phyloP scores from a whole-genome alignment of 2,113 vertebrate genomes.

The Ramphastos sulfuratus region DNA sequence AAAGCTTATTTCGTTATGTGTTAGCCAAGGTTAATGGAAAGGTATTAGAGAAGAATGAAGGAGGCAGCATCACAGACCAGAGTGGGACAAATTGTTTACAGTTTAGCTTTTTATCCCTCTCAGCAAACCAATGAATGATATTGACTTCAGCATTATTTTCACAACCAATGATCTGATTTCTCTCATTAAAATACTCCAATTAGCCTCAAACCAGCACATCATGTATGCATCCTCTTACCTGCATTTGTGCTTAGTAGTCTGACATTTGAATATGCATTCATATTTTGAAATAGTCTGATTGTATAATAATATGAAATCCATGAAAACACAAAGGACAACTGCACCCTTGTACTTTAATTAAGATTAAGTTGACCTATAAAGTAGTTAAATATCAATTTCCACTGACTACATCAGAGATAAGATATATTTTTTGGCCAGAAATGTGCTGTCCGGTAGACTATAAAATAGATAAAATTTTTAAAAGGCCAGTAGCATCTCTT shows the following conservation, averaged over 20 bases:
- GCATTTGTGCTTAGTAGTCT: conserved; percentile 7
- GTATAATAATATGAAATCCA: conserved; percentile 20
- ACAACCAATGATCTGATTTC: too few species aligned
- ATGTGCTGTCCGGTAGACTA: background rate
- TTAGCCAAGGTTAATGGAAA: too few species aligned
- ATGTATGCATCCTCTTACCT: background rate
- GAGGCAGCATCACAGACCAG: too few species aligned
- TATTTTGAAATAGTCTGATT: conserved; percentile 32
- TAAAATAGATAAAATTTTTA: background rate
- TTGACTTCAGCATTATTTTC: too few species aligned
- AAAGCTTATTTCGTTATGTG: too few species aligned
- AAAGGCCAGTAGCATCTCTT: background rate
- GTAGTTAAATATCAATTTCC: conserved; percentile 28
- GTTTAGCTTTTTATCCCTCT: too few species aligned
- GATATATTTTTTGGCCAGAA: background rate
- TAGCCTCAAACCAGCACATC: too few species aligned
- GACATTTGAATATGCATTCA: conserved; percentile 47
- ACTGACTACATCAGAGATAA: background rate
- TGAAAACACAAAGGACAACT: conserved; percentile 38
- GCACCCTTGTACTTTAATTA: conserved; percentile 46
- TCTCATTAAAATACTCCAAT: too few species aligned
- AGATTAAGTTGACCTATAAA: background rate
- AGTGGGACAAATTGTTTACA: too few species aligned
- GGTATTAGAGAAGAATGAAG: too few species aligned
- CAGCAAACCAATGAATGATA: too few species aligned